These are phyloP conservation scores for Xiphorhynchus elegans DNA, from an alignment of 2,113 vertebrate species.

Conservation along the genomic window DNA sequence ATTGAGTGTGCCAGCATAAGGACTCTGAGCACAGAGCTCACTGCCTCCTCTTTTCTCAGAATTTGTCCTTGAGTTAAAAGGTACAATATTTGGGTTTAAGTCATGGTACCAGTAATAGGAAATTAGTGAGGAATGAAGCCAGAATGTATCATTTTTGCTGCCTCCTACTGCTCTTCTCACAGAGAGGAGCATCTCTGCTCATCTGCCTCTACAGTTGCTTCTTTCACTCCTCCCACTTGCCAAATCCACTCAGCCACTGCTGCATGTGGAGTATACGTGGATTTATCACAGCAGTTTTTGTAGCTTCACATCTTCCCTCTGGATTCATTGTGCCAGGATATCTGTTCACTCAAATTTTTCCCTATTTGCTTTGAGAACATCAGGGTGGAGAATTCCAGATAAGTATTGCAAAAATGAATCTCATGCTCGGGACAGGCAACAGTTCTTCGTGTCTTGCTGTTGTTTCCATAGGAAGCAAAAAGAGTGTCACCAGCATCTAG, in stretches of 20 bases:
- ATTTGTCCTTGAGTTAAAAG: background rate
- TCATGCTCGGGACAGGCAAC: background rate
- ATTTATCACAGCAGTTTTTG: background rate
- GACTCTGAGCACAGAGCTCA: background rate
- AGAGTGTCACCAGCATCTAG: background rate
- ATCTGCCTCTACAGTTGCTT: background rate
- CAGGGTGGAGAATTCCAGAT: background rate
- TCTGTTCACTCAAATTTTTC: background rate
- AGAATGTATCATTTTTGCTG: background rate
- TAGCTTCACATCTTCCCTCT: background rate
- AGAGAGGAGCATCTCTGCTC: background rate
- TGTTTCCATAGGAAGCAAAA: background rate
- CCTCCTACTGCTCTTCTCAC: background rate
- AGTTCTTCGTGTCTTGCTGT: background rate
- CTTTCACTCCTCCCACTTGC: background rate
- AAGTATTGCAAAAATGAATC: background rate
- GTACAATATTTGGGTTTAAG: background rate
- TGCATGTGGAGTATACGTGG: rapidly evolving
- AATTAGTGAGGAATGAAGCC: background rate
- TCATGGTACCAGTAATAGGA: background rate
- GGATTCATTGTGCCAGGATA: background rate
- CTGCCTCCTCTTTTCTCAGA: background rate
- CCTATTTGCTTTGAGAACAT: background rate
- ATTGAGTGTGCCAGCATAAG: background rate
- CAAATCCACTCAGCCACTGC: background rate